Conservation (phyloP, 2,888 invertebrate species). For the Nowickia ferox region DNA sequence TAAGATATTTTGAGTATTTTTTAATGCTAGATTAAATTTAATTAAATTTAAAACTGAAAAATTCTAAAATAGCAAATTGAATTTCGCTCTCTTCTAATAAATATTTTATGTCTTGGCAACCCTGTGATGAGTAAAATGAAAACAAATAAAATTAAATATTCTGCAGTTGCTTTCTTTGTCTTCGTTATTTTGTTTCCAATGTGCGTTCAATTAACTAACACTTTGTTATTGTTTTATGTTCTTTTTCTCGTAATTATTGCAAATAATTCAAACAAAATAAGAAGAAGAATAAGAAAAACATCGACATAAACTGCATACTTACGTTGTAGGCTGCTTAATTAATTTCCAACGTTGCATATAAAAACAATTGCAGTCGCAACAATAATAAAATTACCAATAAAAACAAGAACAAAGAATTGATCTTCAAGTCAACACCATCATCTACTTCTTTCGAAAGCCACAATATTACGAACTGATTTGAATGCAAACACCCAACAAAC, state of each 20-base stretch:
- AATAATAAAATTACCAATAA: not conserved
- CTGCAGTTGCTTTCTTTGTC: not conserved
- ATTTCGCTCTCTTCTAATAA: not conserved
- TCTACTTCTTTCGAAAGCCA: not conserved
- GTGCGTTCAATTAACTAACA: constrained; percentile 62
- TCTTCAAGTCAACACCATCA: constrained; percentile 16
- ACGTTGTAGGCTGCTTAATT: constrained; percentile 50
- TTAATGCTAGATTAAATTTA: not conserved
- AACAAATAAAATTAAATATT: not conserved
- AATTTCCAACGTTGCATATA: constrained; percentile 39
- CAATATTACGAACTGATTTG: constrained; percentile 22
- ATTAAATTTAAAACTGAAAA: not conserved
- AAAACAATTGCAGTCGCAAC: constrained; percentile 8
- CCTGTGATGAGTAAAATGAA: not conserved
- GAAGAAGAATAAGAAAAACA: not conserved
- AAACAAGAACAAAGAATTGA: constrained; percentile 25
- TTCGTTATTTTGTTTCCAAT: constrained; percentile 16
- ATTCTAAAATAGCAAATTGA: not conserved
- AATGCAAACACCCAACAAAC: constrained; percentile 13
- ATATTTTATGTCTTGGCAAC: constrained; percentile 5
- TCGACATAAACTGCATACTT: constrained; percentile 6
- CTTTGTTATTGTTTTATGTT: constrained; percentile 36
- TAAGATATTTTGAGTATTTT: not conserved
- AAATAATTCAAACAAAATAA: constrained; percentile 27
- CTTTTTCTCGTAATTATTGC: constrained; percentile 53